phyloP scores from a whole-genome alignment of 2,888 invertebrate genomes.

The Microchrysa polita region DNA sequence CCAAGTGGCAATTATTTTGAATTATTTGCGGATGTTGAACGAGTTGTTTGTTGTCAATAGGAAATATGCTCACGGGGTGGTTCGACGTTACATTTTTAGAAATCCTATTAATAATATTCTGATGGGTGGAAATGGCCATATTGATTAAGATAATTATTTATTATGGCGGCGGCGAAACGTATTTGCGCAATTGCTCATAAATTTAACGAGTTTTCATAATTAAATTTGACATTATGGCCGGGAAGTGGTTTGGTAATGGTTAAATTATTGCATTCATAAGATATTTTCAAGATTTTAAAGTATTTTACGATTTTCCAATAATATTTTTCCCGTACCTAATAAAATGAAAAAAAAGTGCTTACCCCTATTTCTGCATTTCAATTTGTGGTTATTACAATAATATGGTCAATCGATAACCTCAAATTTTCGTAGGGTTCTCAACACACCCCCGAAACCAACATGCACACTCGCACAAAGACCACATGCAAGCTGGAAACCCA shows the following conservation, averaged over 20 bases:
- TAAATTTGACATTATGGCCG: too few relatives aligned
- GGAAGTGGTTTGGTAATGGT: too few relatives aligned
- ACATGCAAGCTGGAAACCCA: conserved; percentile 1
- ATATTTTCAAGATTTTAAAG: too few relatives aligned
- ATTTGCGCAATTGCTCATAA: too few relatives aligned
- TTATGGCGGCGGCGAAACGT: not conserved
- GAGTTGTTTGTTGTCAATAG: conserved; percentile 43
- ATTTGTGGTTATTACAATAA: conserved; percentile 32
- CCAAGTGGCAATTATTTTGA: conserved; percentile 43
- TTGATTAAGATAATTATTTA: conserved; percentile 18
- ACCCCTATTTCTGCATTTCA: conserved; percentile 22
- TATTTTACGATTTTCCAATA: too few relatives aligned
- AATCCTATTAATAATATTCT: conserved; percentile 30
- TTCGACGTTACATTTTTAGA: conserved; percentile 29
- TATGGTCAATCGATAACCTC: conserved; percentile 24
- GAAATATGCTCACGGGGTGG: conserved; percentile 29
- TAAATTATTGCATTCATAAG: too few relatives aligned
- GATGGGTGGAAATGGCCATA: conserved; percentile 2
- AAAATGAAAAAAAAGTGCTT: too few relatives aligned
- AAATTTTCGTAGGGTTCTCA: conserved; percentile 10
- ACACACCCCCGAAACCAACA: not conserved
- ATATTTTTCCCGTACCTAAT: too few relatives aligned
- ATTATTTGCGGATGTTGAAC: conserved; percentile 44
- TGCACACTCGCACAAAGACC: too few relatives aligned
- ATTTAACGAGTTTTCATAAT: too few relatives aligned